phyloP scores from a whole-genome alignment of 2,797 vertebrate species.

The Columba guinea region DNA sequence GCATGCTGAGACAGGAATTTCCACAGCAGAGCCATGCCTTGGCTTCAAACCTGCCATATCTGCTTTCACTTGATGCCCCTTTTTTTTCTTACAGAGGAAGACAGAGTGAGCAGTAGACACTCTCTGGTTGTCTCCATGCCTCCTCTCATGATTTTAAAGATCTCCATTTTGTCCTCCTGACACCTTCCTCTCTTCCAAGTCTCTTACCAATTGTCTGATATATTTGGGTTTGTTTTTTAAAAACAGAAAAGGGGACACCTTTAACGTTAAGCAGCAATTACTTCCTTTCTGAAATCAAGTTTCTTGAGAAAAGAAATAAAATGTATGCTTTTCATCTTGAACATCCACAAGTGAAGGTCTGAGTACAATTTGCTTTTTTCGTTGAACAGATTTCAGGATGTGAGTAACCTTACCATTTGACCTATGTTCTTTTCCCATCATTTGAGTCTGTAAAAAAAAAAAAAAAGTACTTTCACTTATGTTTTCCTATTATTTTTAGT shows the following conservation, averaged over 20 bases:
- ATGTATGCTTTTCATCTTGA: neutral
- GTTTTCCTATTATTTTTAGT: neutral
- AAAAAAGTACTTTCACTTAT: neutral
- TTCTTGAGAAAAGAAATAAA: neutral
- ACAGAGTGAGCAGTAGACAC: neutral
- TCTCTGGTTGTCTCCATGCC: neutral
- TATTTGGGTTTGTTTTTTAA: accelerated
- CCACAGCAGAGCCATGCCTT: neutral
- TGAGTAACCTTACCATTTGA: neutral
- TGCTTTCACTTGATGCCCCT: neutral
- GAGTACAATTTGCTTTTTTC: neutral
- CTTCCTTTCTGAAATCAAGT: neutral
- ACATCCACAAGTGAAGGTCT: neutral
- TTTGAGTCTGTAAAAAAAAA: neutral
- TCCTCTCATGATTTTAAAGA: neutral
- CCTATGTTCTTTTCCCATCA: neutral
- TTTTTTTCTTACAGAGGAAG: neutral
- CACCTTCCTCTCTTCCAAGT: neutral
- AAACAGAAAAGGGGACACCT: neutral
- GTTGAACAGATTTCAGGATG: neutral
- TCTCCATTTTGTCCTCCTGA: neutral
- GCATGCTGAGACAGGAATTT: neutral
- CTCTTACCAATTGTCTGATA: neutral
- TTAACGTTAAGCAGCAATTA: neutral
- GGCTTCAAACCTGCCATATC: neutral